These are phyloP conservation scores for Andinoacara biseriatus DNA, from an alignment of 2,113 vertebrate genomes.

Conservation along the genomic window DNA sequence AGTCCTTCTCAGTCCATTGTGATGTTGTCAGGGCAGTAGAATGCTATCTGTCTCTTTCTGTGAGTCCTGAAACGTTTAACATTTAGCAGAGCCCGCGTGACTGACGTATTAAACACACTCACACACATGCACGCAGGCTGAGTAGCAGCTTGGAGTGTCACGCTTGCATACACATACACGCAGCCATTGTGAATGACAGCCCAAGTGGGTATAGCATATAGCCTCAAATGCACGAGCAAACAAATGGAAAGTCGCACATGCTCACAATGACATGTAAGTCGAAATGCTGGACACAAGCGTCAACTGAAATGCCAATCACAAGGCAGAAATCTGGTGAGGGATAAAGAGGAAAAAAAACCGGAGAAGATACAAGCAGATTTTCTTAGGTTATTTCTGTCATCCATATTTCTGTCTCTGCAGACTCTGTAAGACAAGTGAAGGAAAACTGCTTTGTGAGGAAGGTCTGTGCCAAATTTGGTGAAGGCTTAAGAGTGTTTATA, in stretches of 20 bases:
- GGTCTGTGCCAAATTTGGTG: background rate
- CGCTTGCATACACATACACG: background rate
- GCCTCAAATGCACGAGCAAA: constrained; percentile 13
- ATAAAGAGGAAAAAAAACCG: background rate
- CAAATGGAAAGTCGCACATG: background rate
- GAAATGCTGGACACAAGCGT: background rate
- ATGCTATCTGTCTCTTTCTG: constrained; percentile 56
- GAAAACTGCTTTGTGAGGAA: background rate
- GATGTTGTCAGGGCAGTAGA: constrained; percentile 63
- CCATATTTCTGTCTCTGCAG: background rate
- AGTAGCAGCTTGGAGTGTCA: constrained; percentile 31
- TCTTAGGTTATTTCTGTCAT: background rate
- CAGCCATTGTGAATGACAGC: constrained; percentile 34
- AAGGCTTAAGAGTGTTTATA: background rate
- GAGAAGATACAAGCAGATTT: background rate
- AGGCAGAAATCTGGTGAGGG: background rate
- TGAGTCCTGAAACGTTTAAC: constrained; percentile 68
- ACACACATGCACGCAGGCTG: background rate
- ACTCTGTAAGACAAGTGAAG: background rate
- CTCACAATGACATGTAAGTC: constrained; percentile 15
- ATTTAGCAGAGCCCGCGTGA: constrained; percentile 67
- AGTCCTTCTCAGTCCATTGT: constrained; percentile 55
- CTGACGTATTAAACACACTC: constrained; percentile 49
- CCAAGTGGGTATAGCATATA: constrained; percentile 25
- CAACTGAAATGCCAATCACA: constrained; percentile 46